Conservation (phyloP, 2,888 invertebrate genomes). For the Hypena proboscidalis region DNA sequence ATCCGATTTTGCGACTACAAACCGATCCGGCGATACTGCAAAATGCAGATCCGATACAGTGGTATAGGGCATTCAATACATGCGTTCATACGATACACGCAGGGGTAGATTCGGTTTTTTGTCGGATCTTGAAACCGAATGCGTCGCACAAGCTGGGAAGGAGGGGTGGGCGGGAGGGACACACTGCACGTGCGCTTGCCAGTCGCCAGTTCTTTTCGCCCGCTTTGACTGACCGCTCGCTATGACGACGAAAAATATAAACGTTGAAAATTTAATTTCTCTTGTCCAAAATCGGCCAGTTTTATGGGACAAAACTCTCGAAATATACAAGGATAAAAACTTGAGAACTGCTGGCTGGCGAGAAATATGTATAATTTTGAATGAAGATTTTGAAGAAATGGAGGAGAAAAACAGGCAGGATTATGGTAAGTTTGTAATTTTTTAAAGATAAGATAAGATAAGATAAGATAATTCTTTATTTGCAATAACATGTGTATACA, state of each 20-base stretch:
- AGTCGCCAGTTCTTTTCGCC: conserved; percentile 34
- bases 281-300: no score
- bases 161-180: conserved; percentile 26
- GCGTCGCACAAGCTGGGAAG: conserved; percentile 1
- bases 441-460: no score
- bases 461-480: no score
- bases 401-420: conserved; percentile 27
- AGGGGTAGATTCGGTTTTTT: conserved; percentile 30
- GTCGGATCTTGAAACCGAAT: conserved; percentile 25
- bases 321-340: no score
- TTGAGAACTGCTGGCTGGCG: conserved; percentile 22
- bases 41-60: conserved; percentile 25
- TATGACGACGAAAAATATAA: conserved; percentile 23
- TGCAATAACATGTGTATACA: no score
- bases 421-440: conserved; percentile 24
- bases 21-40: conserved; percentile 27
- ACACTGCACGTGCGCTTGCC: conserved; percentile 27
- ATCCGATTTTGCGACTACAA: conserved; percentile 34
- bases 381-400: conserved; percentile 29
- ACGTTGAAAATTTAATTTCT: no score
- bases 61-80: conserved; percentile 27
- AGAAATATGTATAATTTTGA: conserved; percentile 29
- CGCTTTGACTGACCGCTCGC: conserved; percentile 28
- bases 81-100: conserved; percentile 29
- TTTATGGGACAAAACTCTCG: no score